Evolutionary conservation across 2,113 vertebrate species (phyloP).

Genomic region (Peucedramus taeniatus): DNA sequence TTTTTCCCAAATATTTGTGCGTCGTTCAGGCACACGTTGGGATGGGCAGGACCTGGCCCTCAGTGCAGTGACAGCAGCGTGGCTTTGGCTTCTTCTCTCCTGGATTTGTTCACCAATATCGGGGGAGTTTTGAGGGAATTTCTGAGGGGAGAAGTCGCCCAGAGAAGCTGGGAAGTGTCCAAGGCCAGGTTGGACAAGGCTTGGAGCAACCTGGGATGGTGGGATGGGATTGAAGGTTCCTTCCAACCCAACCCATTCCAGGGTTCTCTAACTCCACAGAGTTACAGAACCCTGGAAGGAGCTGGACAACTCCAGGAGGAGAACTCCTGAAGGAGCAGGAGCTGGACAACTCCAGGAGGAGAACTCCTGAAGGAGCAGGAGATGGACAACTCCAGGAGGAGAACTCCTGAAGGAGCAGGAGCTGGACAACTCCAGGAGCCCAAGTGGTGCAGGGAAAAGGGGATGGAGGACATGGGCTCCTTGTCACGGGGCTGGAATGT

Average conservation of each 20-base stretch:
- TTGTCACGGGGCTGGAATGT: background rate
- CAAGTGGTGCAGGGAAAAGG: background rate
- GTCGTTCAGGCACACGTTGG: fast-evolving
- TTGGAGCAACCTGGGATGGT: background rate
- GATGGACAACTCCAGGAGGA: too few species aligned
- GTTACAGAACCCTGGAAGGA: fast-evolving
- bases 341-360: too few species aligned
- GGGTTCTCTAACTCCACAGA: background rate
- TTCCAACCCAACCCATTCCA: too few species aligned
- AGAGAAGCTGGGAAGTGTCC: background rate
- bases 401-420: background rate
- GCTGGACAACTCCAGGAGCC: too few species aligned
- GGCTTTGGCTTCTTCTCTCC: background rate
- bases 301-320: too few species aligned
- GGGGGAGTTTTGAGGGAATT: background rate
- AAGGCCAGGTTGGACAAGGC: fast-evolving
- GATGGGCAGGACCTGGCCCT: background rate
- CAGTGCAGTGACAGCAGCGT: fast-evolving
- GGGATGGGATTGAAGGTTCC: background rate
- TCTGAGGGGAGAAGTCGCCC: background rate
- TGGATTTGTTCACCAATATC: background rate
- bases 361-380: background rate
- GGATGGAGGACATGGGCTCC: fast-evolving
- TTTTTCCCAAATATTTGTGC: too few species aligned
- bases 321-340: background rate